Base-by-base conservation (phyloP, 64 coral and sea anemone genomes). In the Montipora foliosa region DNA sequence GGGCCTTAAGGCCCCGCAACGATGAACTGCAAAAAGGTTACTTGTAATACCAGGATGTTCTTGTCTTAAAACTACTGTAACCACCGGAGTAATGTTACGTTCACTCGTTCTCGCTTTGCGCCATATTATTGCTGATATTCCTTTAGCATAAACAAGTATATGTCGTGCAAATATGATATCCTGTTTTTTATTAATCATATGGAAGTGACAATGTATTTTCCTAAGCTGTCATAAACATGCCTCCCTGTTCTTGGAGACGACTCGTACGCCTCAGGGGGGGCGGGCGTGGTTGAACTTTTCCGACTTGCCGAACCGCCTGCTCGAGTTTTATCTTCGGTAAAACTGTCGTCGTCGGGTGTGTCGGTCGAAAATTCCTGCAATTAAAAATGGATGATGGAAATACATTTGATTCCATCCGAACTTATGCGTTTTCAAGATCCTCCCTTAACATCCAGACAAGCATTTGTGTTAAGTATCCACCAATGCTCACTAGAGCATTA, bases 211-310 rank as follows among this genome's bases (percentile, higher is more conserved):
- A 49, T n/a, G 15, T 49, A 78, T 49, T 49, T 44, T 44, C 46
- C 76, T 78, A 13, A 5, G 7, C 49, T 47, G 9, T 3, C 0
- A 29, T 78, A 48, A 45, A 48, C 49, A 1, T 48, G 76, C 57
- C 90, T 44, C 14, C 84, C 90, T 7, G 90, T 84, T 45, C 57
- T 60, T 29, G 90, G 80, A 17, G 90, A 92, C 0, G 90, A 92
- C 22, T 92, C 90, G 57, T 92, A 92, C 5, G 49, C 68, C 44
- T 92, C 90, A 44, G 90, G 90, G 46, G 90, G 86, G 9, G 90
- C 80, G 52, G 90, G 70, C 6, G 81, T 21, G 49, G 71, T 75
- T 2, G 74, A 62, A 61, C 87, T 77, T 59, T 89, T 77, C 5
- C 87, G 25, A 47, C 87, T 89, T 58, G 71, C 70, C 11, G 48